phyloP scores from a whole-genome alignment of 2,113 vertebrate genomes.

The Bagarius yarrelli region DNA sequence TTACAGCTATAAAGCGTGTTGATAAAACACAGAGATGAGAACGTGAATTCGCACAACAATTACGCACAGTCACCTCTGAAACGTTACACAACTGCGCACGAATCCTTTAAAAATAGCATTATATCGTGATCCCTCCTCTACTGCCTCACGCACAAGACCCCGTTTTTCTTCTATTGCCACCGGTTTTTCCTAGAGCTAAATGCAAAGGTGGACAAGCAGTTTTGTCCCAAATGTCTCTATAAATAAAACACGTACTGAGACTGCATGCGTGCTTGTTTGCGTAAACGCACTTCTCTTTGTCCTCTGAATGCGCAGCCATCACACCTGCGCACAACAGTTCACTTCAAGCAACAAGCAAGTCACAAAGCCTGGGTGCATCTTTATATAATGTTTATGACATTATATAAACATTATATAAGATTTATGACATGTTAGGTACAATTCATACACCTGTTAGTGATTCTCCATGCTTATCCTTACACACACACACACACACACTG shows the following conservation, averaged over 20 bases:
- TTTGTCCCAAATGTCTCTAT: background rate
- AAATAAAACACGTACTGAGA: background rate
- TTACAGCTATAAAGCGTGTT: background rate
- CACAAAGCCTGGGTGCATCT: too few species aligned
- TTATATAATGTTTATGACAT: too few species aligned
- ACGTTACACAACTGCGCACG: background rate
- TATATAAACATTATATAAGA: too few species aligned
- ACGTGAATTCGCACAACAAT: background rate
- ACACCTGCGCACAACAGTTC: conserved; percentile 33
- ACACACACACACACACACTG: background rate
- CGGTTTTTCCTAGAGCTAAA: background rate
- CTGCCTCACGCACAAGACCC: background rate
- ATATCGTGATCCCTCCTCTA: background rate
- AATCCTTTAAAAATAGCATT: background rate
- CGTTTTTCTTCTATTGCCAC: background rate
- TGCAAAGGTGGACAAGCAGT: background rate
- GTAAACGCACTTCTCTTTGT: conserved; percentile 43
- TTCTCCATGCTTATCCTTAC: background rate
- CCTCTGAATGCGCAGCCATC: conserved; percentile 27
- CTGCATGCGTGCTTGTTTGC: background rate
- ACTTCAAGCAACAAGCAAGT: background rate
- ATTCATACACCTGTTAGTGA: conserved; percentile 22
- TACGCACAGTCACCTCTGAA: background rate
- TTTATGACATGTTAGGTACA: background rate
- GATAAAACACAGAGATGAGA: background rate